Conservation (phyloP, 2,113 vertebrate species). For the Recurvirostra avosetta region DNA sequence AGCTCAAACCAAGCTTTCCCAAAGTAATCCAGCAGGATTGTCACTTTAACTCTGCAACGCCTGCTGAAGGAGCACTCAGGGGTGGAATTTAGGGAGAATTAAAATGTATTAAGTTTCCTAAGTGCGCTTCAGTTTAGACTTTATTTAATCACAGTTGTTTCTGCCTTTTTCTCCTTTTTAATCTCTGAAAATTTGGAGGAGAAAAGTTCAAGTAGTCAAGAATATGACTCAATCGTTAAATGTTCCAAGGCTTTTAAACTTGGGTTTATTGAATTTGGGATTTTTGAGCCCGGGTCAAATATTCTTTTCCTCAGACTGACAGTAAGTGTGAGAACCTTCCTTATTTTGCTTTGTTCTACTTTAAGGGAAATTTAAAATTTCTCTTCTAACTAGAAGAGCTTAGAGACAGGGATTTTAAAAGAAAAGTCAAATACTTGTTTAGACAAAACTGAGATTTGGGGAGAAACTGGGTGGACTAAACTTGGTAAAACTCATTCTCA, state of each 20-base stretch:
- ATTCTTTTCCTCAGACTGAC: background rate
- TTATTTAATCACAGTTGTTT: background rate
- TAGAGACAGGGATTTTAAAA: background rate
- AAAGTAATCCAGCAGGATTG: background rate
- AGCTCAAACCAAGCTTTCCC: background rate
- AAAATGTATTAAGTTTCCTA: background rate
- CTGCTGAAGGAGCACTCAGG: background rate
- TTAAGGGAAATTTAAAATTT: background rate
- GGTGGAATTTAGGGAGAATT: background rate
- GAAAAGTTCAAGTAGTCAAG: background rate
- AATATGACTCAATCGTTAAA: background rate
- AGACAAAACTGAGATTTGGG: background rate
- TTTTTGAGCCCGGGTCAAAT: background rate
- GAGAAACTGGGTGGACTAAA: background rate
- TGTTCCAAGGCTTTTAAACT: background rate
- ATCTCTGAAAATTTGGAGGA: background rate
- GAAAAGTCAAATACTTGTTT: background rate
- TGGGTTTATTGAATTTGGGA: background rate
- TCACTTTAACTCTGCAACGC: accelerated
- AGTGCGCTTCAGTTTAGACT: background rate
- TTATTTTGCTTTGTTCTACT: background rate
- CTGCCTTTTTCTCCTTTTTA: background rate
- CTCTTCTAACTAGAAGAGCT: background rate
- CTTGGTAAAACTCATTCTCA: background rate
- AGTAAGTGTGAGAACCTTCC: background rate